phyloP scores from a whole-genome alignment of 2,113 vertebrate genomes.

The Mohoua ochrocephala region DNA sequence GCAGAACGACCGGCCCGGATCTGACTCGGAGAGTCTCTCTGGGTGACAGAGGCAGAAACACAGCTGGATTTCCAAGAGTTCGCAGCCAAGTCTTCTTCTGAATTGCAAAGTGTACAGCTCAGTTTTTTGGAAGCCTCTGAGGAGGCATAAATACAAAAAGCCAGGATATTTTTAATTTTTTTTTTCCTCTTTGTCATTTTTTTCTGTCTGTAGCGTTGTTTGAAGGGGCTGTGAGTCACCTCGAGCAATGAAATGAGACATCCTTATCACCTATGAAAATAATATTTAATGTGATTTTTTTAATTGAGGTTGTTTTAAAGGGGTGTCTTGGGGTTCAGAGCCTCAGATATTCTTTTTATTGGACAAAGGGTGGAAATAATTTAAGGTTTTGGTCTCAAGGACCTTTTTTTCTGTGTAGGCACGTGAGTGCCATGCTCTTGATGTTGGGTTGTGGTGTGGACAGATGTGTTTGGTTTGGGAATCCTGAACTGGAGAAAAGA shows the following conservation, averaged over 20 bases:
- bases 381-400: neutral
- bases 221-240: conserved; percentile 9
- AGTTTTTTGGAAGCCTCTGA: conserved; percentile 30
- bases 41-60: neutral
- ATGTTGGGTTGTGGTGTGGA: neutral
- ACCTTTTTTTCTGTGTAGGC: neutral
- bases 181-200: neutral
- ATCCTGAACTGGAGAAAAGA: neutral
- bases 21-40: neutral
- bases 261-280: neutral
- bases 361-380: neutral
- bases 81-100: conserved; percentile 32
- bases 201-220: neutral
- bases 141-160: conserved; percentile 4
- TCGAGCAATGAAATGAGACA: neutral
- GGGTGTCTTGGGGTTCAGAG: neutral
- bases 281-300: neutral
- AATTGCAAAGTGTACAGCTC: conserved; percentile 45
- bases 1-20: fast-evolving
- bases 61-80: conserved; percentile 10
- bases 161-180: neutral
- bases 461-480: neutral
- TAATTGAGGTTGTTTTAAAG: neutral
- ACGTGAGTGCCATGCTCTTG: neutral
- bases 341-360: neutral